Percentiles rank a stretch among this genome's conserved stretches.
Conservation (phyloP, 1,140 invertebrate genomes). For the Apocrypta bakeri region DNA sequence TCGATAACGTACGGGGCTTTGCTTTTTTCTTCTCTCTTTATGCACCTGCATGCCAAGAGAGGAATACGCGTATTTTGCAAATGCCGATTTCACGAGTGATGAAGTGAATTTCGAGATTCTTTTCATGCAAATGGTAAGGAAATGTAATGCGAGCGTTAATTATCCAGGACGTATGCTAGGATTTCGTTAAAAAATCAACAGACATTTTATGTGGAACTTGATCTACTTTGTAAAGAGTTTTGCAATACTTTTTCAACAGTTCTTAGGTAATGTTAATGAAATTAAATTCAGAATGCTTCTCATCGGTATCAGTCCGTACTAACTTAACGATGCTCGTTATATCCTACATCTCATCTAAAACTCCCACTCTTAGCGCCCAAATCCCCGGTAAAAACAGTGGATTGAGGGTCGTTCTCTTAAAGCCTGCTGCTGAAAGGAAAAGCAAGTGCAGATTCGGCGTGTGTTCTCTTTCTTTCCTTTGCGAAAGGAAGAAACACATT, state of each 20-base stretch:
- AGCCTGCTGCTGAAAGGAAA: neutral
- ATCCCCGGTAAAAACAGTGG: neutral
- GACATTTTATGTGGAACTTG: no score
- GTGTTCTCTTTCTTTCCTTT: neutral
- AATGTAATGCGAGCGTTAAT: no score
- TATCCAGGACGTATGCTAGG: no score
- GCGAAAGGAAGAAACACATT: conserved; percentile 59
- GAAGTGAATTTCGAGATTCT: neutral
- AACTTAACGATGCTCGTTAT: no score
- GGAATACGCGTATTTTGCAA: neutral
- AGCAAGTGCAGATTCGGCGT: neutral
- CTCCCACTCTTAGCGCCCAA: neutral
- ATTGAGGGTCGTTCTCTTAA: neutral
- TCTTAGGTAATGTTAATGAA: no score
- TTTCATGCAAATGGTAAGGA: no score
- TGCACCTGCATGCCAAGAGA: neutral
- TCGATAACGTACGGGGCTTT: neutral
- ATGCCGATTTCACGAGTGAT: neutral
- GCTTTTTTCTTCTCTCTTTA: neutral
- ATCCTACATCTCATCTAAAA: neutral
- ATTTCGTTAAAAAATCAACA: no score
- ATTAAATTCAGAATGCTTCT: no score
- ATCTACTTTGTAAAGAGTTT: no score
- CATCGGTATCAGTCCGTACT: no score
- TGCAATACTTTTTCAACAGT: no score